Evolutionary conservation across 2,113 vertebrate species (phyloP).

Genomic region (Entelurus aequoreus): DNA sequence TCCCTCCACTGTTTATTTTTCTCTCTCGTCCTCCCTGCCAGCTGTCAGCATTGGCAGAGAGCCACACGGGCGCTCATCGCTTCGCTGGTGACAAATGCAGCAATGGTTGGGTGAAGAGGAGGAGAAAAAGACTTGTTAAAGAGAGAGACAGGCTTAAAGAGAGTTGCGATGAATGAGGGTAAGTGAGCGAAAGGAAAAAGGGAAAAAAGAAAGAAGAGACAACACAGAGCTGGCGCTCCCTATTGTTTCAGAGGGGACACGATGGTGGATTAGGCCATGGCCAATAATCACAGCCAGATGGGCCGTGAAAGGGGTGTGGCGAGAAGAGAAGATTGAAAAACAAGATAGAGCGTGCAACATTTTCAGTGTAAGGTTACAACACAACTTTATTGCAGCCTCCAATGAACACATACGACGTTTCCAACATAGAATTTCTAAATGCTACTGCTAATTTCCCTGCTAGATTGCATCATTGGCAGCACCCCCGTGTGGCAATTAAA

Average conservation of each 20-base stretch:
- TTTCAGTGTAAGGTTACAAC: conserved; percentile 41
- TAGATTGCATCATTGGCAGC: conserved; percentile 34
- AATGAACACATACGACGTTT: conserved; percentile 12
- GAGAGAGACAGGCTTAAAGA: conserved; percentile 8
- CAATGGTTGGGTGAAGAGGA: conserved; percentile 38
- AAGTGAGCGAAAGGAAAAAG: not conserved
- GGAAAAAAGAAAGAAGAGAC: conserved; percentile 23
- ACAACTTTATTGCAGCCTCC: conserved; percentile 36
- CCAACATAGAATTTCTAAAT: conserved; percentile 7
- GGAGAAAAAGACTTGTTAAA: conserved; percentile 36
- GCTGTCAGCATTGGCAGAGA: conserved; percentile 64
- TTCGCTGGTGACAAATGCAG: conserved; percentile 57
- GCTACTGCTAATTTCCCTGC: conserved; percentile 37
- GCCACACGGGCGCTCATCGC: conserved; percentile 50
- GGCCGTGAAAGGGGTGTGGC: conserved; percentile 50
- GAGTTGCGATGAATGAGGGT: conserved; percentile 6
- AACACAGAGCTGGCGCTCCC: conserved; percentile 36
- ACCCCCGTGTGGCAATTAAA: conserved; percentile 62
- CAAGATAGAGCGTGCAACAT: conserved; percentile 42
- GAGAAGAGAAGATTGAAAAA: conserved; percentile 51
- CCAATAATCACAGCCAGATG: conserved; percentile 67
- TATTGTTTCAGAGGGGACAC: conserved; percentile 56
- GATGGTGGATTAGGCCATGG: conserved; percentile 48
- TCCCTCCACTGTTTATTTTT: conserved; percentile 45
- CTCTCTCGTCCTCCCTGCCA: conserved; percentile 53